phyloP scores from a whole-genome alignment of 1,140 invertebrate species.

The Meloidogyne floridensis region DNA sequence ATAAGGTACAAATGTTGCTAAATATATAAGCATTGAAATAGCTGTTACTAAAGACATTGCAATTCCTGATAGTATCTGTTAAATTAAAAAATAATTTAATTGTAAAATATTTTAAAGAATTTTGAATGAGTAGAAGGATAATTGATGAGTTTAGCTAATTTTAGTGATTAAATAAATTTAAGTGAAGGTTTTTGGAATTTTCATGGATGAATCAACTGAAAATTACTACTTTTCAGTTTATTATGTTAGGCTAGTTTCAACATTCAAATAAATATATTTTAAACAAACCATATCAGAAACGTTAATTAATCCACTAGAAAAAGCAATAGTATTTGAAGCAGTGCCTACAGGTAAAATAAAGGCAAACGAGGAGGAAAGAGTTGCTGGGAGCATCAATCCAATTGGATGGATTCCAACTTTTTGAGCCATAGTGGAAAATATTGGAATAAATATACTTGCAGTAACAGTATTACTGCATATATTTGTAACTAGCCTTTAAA shows the following conservation, averaged over 20 bases:
- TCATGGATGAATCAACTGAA: too few species aligned
- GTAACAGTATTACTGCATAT: conserved; percentile 54
- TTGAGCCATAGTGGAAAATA: conserved; percentile 46
- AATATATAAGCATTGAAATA: conserved; percentile 33
- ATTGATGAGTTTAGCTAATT: background rate
- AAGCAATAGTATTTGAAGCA: conserved; percentile 87
- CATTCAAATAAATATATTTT: background rate
- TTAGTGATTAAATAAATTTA: too few species aligned
- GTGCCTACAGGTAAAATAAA: conserved; percentile 82
- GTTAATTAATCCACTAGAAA: conserved; percentile 69
- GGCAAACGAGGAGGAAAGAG: conserved; percentile 77
- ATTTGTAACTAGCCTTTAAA: conserved; percentile 43
- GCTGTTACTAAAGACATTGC: conserved; percentile 14
- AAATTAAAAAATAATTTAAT: background rate
- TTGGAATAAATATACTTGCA: conserved; percentile 58
- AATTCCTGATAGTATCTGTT: conserved; percentile 17
- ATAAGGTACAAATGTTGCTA: conserved; percentile 47
- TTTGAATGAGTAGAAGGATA: background rate
- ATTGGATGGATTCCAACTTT: conserved; percentile 14
- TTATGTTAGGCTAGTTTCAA: too few species aligned
- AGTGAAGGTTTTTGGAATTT: too few species aligned
- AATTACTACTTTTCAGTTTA: too few species aligned
- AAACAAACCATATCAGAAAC: conserved; percentile 66
- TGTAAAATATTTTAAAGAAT: too few species aligned
- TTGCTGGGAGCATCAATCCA: conserved; percentile 63